These are phyloP conservation scores for Papilio protenor DNA, from an alignment of 2,888 invertebrate genomes.

Conservation along the genomic window DNA sequence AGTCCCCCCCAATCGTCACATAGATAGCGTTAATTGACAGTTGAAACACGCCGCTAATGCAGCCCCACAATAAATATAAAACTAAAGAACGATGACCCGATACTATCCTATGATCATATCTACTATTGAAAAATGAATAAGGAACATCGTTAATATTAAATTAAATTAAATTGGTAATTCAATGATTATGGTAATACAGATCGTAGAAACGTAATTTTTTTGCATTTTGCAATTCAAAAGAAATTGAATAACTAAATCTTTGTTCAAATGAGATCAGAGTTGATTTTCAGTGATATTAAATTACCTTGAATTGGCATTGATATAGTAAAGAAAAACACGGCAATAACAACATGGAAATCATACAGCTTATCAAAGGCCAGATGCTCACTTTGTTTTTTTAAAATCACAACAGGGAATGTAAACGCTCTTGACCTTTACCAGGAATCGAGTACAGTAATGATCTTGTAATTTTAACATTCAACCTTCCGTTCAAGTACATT, in stretches of 20 bases:
- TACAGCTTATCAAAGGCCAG: slow-evolving; percentile 18
- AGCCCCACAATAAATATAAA: slow-evolving; percentile 64
- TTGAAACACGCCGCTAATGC: slow-evolving; percentile 79
- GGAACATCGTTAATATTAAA: neutral
- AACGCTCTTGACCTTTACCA: slow-evolving; percentile 28
- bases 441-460: slow-evolving; percentile 13
- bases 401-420: neutral
- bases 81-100: slow-evolving; percentile 59
- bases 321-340: neutral
- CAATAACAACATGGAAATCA: neutral
- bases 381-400: neutral
- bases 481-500: slow-evolving; percentile 27
- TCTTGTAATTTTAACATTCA: slow-evolving; percentile 22
- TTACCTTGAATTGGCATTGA: neutral
- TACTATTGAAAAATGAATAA: slow-evolving; percentile 21
- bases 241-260: too few species aligned
- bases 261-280: too few species aligned
- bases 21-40: slow-evolving; percentile 79
- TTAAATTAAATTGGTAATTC: neutral
- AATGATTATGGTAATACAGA: neutral
- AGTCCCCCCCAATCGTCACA: slow-evolving; percentile 71
- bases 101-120: slow-evolving; percentile 19
- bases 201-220: too few species aligned
- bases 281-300: too few species aligned
- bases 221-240: too few species aligned